phyloP scores from a whole-genome alignment of 2,888 invertebrate species.

The Lepetodrilus schrolli region DNA sequence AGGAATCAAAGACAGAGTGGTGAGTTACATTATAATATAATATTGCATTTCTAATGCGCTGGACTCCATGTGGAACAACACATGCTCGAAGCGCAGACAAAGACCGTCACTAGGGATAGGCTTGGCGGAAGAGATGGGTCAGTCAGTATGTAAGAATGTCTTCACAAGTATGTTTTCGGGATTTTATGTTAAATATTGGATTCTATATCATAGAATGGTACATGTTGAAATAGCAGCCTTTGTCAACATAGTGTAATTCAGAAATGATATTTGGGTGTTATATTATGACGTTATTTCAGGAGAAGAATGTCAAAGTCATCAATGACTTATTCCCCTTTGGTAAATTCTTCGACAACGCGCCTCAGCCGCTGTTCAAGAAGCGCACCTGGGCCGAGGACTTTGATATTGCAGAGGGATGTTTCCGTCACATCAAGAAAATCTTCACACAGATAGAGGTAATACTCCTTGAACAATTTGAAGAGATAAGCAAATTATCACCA shows the following conservation, averaged over 20 bases:
- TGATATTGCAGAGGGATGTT: conserved; percentile 93
- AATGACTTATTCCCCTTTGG: conserved; percentile 91
- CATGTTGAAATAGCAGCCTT: no score
- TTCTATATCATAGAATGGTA: no score
- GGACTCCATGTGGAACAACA: no score
- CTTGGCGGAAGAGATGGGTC: no score
- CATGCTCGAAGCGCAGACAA: no score
- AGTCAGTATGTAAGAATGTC: not conserved
- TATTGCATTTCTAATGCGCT: not conserved
- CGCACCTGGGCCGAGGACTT: conserved; percentile 86
- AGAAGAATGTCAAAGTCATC: conserved; percentile 59
- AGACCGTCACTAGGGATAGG: no score
- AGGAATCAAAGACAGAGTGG: conserved; percentile 74
- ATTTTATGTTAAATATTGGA: no score
- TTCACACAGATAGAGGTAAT: conserved; percentile 91
- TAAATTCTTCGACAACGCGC: conserved; percentile 93
- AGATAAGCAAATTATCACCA: no score
- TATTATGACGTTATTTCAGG: conserved; percentile 44
- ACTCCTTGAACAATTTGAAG: no score
- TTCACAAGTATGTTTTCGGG: no score
- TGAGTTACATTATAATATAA: not conserved
- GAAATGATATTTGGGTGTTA: no score
- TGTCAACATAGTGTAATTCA: no score
- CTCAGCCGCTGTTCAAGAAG: conserved; percentile 91
- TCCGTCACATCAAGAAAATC: conserved; percentile 92